phyloP scores from a whole-genome alignment of 2,797 vertebrate genomes.

The Morus bassanus region DNA sequence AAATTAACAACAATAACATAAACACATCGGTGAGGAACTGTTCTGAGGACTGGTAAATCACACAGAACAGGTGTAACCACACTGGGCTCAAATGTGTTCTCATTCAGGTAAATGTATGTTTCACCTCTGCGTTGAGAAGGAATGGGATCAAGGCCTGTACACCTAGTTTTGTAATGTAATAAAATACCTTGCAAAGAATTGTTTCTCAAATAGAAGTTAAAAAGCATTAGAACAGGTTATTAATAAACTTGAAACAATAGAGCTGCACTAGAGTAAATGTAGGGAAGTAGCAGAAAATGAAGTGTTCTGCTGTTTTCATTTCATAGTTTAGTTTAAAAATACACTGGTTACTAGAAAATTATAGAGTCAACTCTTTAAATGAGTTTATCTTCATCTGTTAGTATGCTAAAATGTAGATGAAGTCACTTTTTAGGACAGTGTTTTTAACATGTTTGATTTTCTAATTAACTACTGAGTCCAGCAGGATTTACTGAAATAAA shows the following conservation, averaged over 20 bases:
- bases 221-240: neutral
- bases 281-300: neutral
- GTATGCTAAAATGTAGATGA: neutral
- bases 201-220: neutral
- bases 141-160: neutral
- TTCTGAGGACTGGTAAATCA: neutral
- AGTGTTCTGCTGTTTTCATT: neutral
- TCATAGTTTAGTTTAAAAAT: neutral
- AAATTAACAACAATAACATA: neutral
- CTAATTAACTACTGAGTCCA: neutral
- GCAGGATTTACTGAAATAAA: neutral
- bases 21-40: neutral
- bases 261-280: neutral
- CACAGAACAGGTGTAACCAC: neutral
- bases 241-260: neutral
- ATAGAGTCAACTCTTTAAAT: neutral
- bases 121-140: neutral
- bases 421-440: neutral
- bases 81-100: neutral
- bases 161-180: neutral
- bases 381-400: neutral
- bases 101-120: neutral
- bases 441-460: neutral
- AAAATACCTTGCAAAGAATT: neutral
- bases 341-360: neutral